Percentiles rank a stretch among this genome's conserved stretches.
phyloP scores from a whole-genome alignment of 2,888 invertebrate genomes.

The Aspidiotus destructor region DNA sequence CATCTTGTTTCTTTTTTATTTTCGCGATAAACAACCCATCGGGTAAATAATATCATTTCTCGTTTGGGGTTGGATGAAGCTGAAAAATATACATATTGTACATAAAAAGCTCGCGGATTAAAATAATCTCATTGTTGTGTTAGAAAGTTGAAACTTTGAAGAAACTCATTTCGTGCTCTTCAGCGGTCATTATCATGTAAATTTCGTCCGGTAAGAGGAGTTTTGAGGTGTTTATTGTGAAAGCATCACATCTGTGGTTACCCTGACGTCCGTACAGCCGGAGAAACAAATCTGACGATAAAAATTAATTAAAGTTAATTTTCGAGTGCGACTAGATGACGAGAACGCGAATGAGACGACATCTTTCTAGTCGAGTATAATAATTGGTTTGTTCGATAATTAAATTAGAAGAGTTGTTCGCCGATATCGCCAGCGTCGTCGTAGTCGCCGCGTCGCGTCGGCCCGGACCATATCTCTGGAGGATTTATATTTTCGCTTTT shows the following conservation, averaged over 20 bases:
- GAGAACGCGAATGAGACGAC: constrained; percentile 15
- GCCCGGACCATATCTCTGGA: constrained; percentile 20
- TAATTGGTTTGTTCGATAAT: constrained; percentile 31
- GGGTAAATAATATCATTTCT: neutral
- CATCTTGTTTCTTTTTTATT: constrained; percentile 1
- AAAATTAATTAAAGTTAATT: constrained; percentile 32
- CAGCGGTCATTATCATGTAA: no score
- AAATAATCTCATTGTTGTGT: no score
- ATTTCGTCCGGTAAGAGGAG: no score
- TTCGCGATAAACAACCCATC: neutral
- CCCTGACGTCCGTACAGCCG: neutral
- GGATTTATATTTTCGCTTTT: constrained; percentile 32
- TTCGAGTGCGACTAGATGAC: constrained; percentile 17
- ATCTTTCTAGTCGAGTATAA: constrained; percentile 22
- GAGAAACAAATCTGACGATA: constrained; percentile 23
- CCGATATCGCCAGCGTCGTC: constrained; percentile 26
- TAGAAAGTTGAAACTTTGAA: no score
- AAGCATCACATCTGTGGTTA: no score
- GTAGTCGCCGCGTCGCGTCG: neutral
- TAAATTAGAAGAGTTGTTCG: constrained; percentile 32
- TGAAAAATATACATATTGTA: no score
- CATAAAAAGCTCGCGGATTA: no score
- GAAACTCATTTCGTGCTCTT: no score
- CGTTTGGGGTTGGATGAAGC: no score
- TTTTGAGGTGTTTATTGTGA: no score